phyloP scores from a whole-genome alignment of 92 coral and sea anemone genomes.

The Siderastrea radians region DNA sequence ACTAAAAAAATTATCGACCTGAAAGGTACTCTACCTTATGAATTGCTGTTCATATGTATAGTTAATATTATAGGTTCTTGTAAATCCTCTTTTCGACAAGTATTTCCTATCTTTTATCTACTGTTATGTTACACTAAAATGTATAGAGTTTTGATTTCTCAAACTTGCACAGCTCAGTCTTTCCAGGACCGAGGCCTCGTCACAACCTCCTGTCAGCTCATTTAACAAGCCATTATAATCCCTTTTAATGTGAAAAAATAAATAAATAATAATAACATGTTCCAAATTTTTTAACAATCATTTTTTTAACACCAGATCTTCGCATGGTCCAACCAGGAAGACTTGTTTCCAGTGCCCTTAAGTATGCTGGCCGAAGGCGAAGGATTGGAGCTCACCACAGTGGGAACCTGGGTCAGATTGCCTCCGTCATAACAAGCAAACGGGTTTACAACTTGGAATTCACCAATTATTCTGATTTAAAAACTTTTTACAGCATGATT shows the following conservation, averaged over 20 bases:
- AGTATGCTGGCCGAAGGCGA: conserved; percentile 44
- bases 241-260: too few species aligned
- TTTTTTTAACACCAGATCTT: conserved; percentile 45
- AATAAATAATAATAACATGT: too few species aligned
- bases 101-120: too few species aligned
- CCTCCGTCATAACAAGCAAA: conserved; percentile 58
- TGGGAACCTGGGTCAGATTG: conserved; percentile 57
- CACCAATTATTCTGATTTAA: conserved; percentile 53
- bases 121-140: too few species aligned
- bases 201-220: too few species aligned
- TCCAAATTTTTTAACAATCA: too few species aligned
- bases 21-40: conserved; percentile 4
- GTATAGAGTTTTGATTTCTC: too few species aligned
- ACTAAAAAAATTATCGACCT: conserved; percentile 22
- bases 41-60: neutral
- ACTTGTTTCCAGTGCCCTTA: conserved; percentile 60
- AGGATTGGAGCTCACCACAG: conserved; percentile 59
- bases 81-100: too few species aligned
- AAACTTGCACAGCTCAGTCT: too few species aligned
- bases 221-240: too few species aligned
- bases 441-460: conserved; percentile 68
- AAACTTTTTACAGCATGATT: conserved; percentile 50
- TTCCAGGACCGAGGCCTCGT: too few species aligned
- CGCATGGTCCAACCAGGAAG: conserved; percentile 76
- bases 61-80: too few species aligned